These are phyloP conservation scores for Thermophis baileyi DNA, from an alignment of 2,113 vertebrate genomes.

Conservation along the genomic window DNA sequence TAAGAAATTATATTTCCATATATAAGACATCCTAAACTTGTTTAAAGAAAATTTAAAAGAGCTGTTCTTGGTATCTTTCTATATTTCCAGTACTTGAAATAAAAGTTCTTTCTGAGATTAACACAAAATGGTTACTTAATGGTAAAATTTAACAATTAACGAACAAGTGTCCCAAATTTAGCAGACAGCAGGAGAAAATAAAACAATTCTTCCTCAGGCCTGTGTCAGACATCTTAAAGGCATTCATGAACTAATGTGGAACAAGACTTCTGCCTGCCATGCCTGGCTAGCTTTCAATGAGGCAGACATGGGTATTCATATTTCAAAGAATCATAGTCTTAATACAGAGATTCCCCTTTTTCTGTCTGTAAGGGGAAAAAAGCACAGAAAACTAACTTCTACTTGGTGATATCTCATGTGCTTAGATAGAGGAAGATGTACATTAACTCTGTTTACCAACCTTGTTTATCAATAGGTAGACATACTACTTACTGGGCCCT, in stretches of 20 bases:
- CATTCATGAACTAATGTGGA: neutral
- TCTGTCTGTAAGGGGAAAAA: fast-evolving
- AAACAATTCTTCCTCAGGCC: neutral
- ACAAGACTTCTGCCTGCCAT: neutral
- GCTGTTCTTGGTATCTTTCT: neutral
- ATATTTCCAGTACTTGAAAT: neutral
- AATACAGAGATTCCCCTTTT: neutral
- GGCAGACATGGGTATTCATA: neutral
- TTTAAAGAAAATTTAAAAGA: neutral
- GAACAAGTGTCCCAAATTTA: neutral
- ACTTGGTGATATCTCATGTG: constrained; percentile 16
- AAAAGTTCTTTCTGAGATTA: constrained; percentile 7
- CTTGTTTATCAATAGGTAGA: constrained; percentile 53
- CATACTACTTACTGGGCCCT: constrained; percentile 51
- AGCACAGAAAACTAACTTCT: neutral
- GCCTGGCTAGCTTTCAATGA: fast-evolving
- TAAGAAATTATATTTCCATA: neutral
- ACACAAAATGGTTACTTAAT: neutral
- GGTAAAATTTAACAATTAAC: neutral
- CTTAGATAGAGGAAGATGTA: constrained; percentile 40
- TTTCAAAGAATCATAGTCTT: neutral
- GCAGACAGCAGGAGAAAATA: neutral
- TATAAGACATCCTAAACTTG: neutral
- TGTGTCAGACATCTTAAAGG: neutral
- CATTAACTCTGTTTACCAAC: constrained; percentile 61